Evolutionary conservation across 2,888 invertebrate species (phyloP).

Genomic region (Chrysolina oricalcia): DNA sequence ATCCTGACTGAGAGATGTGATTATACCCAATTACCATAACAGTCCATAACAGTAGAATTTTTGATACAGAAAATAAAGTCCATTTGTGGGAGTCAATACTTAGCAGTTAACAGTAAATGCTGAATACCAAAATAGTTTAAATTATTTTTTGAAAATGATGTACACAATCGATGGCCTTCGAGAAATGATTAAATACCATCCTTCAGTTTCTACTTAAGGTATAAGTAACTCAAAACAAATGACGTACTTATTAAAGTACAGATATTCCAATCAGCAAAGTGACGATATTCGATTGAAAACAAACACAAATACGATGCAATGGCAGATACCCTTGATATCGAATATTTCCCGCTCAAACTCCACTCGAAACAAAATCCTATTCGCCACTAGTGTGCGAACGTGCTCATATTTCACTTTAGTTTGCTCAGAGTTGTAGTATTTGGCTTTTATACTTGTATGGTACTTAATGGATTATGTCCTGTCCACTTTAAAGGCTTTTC

Average conservation of each 20-base stretch:
- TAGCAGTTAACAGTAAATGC: no score
- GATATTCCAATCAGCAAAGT: neutral
- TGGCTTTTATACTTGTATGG: conserved; percentile 59
- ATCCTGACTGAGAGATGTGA: no score
- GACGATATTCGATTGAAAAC: neutral
- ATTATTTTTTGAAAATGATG: no score
- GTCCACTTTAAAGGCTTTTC: conserved; percentile 54
- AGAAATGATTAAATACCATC: no score
- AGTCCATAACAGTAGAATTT: no score
- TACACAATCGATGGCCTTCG: no score
- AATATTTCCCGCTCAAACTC: conserved; percentile 15
- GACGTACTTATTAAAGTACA: neutral
- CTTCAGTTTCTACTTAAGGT: no score
- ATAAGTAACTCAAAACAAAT: neutral
- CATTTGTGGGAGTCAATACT: no score
- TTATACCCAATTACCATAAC: no score
- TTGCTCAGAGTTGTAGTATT: conserved; percentile 58
- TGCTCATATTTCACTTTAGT: conserved; percentile 60
- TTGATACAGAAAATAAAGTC: no score
- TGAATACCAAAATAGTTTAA: no score
- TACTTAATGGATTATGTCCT: conserved; percentile 59
- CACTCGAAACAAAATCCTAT: conserved; percentile 23
- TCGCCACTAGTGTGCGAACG: conserved; percentile 26
- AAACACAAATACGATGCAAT: neutral
- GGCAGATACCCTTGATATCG: conserved; percentile 5